Percentiles rank a stretch among this genome's conserved stretches.
phyloP scores from a whole-genome alignment of 2,797 vertebrate species.

The Eulemur rubriventer region DNA sequence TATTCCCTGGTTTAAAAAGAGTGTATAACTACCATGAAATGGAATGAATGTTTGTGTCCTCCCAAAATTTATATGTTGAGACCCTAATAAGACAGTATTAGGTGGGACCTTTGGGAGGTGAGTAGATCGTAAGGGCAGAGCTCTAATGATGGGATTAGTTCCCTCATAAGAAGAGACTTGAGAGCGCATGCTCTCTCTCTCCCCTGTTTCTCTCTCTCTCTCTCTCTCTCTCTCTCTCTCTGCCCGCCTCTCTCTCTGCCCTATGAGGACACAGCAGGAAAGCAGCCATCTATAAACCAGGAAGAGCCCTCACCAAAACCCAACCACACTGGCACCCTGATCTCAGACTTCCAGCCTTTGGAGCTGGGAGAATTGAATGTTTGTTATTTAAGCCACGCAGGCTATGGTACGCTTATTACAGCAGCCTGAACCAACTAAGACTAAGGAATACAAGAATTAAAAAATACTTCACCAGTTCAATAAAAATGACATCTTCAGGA shows the following conservation, averaged over 20 bases:
- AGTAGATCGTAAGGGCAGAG: not conserved
- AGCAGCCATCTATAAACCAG: not conserved
- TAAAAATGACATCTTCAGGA: not conserved
- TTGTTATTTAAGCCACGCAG: not conserved
- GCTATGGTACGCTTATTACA: no score
- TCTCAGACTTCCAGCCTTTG: not conserved
- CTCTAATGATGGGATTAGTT: not conserved
- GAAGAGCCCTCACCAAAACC: not conserved
- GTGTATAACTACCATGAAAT: not conserved
- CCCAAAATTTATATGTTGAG: not conserved
- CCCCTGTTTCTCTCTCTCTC: no score
- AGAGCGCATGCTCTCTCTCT: not conserved
- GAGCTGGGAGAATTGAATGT: not conserved
- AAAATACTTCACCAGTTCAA: not conserved
- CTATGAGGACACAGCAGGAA: not conserved
- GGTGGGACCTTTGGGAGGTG: not conserved
- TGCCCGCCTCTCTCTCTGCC: not conserved
- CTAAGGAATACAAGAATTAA: not conserved
- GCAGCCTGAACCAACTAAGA: not conserved
- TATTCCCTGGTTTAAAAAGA: not conserved
- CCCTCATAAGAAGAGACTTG: not conserved
- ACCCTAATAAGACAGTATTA: not conserved
- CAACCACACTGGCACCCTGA: not conserved
- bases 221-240: not conserved
- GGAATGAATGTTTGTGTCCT: not conserved